phyloP scores from a whole-genome alignment of 2,113 vertebrate species.

The Entelurus aequoreus region DNA sequence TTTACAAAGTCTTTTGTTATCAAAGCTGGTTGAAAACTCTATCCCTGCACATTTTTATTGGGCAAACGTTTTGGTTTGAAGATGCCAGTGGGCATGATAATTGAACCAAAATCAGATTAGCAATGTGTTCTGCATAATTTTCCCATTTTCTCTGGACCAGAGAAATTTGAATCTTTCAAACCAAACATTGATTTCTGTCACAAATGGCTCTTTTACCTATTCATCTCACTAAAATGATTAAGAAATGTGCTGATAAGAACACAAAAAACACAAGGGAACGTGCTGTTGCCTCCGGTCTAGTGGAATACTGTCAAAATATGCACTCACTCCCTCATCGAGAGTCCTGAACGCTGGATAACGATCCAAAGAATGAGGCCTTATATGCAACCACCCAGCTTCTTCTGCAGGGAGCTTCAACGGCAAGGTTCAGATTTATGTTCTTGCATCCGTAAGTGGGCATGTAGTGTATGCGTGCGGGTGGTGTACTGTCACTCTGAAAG shows the following conservation, averaged over 20 bases:
- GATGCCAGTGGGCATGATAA: no score
- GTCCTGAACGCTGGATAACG: neutral
- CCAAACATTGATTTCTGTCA: neutral
- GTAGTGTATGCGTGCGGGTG: constrained; percentile 1
- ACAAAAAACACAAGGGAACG: neutral
- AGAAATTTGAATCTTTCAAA: neutral
- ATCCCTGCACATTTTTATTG: no score
- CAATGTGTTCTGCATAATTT: no score
- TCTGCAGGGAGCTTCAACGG: neutral
- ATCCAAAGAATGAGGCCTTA: neutral
- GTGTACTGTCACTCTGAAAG: constrained; percentile 6
- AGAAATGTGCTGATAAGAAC: neutral
- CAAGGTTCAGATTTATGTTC: neutral
- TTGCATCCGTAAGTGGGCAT: neutral
- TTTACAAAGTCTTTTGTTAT: no score
- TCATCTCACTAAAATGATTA: neutral
- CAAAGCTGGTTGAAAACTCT: no score
- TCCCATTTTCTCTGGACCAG: no score
- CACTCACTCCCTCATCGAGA: neutral
- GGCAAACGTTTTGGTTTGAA: no score
- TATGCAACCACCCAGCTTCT: neutral
- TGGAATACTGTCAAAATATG: neutral
- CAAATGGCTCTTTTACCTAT: neutral
- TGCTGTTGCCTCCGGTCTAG: neutral
- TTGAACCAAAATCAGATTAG: no score